Conservation (phyloP, 2,797 vertebrate species). For the Potorous gilbertii region DNA sequence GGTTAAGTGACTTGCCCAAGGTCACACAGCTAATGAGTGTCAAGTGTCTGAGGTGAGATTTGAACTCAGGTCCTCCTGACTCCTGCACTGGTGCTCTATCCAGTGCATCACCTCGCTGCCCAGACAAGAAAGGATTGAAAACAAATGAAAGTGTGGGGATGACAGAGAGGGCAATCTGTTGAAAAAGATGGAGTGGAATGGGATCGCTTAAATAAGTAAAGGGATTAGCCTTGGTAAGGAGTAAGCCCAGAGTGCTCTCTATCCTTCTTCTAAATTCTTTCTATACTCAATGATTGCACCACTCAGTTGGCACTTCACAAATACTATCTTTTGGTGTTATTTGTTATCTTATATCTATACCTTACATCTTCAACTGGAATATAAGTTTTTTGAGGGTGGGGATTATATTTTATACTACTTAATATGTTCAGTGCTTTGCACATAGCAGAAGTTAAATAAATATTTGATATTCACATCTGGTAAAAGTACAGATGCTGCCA, state of each 20-base stretch:
- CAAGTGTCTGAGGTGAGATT: no score
- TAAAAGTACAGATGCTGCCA: slow-evolving; percentile 7
- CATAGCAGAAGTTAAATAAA: background rate
- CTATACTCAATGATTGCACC: background rate
- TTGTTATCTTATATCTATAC: background rate
- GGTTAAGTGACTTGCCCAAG: no score
- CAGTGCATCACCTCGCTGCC: no score
- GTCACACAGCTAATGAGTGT: no score
- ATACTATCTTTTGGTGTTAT: background rate
- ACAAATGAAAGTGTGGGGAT: background rate
- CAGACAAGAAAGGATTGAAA: background rate
- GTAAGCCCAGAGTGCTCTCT: background rate
- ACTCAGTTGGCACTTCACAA: background rate
- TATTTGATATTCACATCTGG: background rate
- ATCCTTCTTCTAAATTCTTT: background rate
- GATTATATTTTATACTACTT: background rate
- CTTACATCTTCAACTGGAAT: background rate
- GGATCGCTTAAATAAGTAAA: background rate
- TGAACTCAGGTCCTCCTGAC: no score
- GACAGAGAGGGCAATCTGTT: background rate
- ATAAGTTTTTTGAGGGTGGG: background rate
- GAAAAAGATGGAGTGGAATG: background rate
- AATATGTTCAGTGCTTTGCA: background rate
- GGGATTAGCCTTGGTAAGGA: background rate
- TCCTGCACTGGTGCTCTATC: no score